phyloP scores from a whole-genome alignment of 2,113 vertebrate genomes.

The Morone chrysops region DNA sequence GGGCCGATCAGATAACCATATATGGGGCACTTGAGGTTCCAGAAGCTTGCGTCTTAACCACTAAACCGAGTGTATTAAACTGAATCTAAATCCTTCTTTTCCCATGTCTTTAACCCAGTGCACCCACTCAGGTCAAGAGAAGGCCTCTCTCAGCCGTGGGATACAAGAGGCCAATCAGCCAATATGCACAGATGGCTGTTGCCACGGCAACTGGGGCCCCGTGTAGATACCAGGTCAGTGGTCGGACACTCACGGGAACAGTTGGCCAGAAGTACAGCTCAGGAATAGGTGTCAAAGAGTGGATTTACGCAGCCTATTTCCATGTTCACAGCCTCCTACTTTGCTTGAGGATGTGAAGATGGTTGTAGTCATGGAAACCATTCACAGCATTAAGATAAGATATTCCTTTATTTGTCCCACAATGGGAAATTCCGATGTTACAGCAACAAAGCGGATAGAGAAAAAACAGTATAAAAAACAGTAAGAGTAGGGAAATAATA shows the following conservation, averaged over 20 bases:
- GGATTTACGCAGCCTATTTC: neutral
- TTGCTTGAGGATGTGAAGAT: slow-evolving; percentile 13
- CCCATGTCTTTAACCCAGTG: slow-evolving; percentile 63
- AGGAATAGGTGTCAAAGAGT: slow-evolving; percentile 12
- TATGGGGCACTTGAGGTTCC: neutral
- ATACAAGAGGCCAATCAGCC: slow-evolving; percentile 96
- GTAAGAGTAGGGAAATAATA: too few relatives aligned
- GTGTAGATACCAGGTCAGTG: slow-evolving; percentile 91
- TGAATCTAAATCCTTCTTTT: slow-evolving; percentile 1
- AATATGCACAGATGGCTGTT: slow-evolving; percentile 89
- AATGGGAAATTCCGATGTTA: too few relatives aligned
- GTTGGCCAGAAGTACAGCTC: slow-evolving; percentile 21
- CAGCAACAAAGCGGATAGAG: too few relatives aligned
- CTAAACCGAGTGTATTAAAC: neutral
- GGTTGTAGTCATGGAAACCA: slow-evolving; percentile 49
- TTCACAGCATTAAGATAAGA: slow-evolving; percentile 7
- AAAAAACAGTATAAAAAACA: too few relatives aligned
- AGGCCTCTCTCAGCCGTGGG: slow-evolving; percentile 92
- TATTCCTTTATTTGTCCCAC: too few relatives aligned
- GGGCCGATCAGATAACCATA: slow-evolving; percentile 6
- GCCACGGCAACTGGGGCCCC: slow-evolving; percentile 91
- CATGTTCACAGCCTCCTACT: slow-evolving; percentile 10
- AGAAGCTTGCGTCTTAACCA: neutral
- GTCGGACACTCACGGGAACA: slow-evolving; percentile 6
- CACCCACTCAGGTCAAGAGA: slow-evolving; percentile 87